Base-by-base conservation (phyloP, 2,113 vertebrate genomes). In the Rhinichthys klamathensis region DNA sequence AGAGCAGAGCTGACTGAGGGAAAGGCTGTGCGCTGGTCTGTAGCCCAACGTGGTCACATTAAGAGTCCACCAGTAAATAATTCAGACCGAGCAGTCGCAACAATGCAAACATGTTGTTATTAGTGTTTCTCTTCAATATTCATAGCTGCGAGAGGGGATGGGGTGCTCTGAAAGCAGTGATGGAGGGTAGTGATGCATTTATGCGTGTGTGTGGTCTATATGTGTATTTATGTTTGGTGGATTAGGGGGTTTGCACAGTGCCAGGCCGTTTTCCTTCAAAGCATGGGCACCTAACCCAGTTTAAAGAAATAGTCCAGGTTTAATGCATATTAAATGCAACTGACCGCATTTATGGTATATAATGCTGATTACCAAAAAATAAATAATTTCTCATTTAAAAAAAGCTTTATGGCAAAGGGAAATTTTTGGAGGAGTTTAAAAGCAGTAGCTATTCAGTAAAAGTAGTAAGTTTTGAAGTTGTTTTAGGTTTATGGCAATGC, bases 51-150 rank as follows among this genome's bases (percentile, higher is more conserved):
- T 49, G 61, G 69, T 81, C 78, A 73, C 81, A 86, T 81, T 77
- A 84, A 76, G 70, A 9, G 80, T 38, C 81, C 81, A 83, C 54
- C 56, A 74, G 84, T 86, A 75, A 80, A 86, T 81, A 88, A 86
- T 84, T 88, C 60, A 88, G 77, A 58, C 56, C 25, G 3, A 88
- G 69, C 87, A 88, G 77, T 86, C 84, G 82, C 44, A 75, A 81
- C 49, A 86, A 70, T 88, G 83, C 83, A 84, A 87, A 87, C 86
- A 84, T 79, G 86, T 87, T 87, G 69, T 81, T 84, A 87, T 87
- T 87, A 87, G 61, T 84, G 78, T 63, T 63, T 61, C 70, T 38
- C 18, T 80, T 85, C 78, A 85, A 84, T 87, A 87, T 87, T 85
- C 60, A 87, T 85, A 65, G 63, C 60, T 46, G 5, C 1, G n/a